Evolutionary conservation across 2,888 invertebrate genomes (phyloP), one percentile per base, ranked within the genome.

Genomic region (Campaea margaritaria): DNA sequence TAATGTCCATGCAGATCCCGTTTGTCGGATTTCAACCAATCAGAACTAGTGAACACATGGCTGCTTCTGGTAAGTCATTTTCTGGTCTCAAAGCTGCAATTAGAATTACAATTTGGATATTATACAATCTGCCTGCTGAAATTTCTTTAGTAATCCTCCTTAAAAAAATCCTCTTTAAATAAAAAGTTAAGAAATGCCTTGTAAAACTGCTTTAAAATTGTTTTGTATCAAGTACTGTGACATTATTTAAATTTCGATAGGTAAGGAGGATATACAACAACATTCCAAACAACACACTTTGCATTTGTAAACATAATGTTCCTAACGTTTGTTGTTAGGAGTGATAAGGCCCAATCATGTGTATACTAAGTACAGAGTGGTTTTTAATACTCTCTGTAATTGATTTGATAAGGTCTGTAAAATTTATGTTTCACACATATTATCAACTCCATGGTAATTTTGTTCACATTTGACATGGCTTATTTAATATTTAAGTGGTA

Each of bases 11-110:
- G 99, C 99, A 99, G 93, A 96, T 97, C 73, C 97, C 97, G 8
- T 97, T 97, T 82, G 97, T 97, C 50, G 99, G 99, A 16, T 99
- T 99, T 93, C 99, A 99, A 89, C 99, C 99, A 9, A 98, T 99
- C 64, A 94, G 99, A 55, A 99, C 99, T 2, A 99, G 99, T 81
- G 99, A 99, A 89, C 99, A 99, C 82, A 99, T 99, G 99, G 99
- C 99, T 39, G 99, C 99, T 38, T 96, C 97, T 78, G 97, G 96
- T 96, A 86, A 79, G 76, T 44, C 1, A 9, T 12, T 36, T 14
- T 28, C 8, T 16, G 16, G 16, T 8, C 7, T 44, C 5, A 9
- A 2, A 36, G 12, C 12, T 36, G 10, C n/a, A n/a, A n/a, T n/a
- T n/a, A n/a, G n/a, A n/a, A n/a, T n/a, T n/a, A n/a, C n/a, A n/a